Conservation (phyloP, 2,888 invertebrate genomes). For the Ochlodes sylvanus region DNA sequence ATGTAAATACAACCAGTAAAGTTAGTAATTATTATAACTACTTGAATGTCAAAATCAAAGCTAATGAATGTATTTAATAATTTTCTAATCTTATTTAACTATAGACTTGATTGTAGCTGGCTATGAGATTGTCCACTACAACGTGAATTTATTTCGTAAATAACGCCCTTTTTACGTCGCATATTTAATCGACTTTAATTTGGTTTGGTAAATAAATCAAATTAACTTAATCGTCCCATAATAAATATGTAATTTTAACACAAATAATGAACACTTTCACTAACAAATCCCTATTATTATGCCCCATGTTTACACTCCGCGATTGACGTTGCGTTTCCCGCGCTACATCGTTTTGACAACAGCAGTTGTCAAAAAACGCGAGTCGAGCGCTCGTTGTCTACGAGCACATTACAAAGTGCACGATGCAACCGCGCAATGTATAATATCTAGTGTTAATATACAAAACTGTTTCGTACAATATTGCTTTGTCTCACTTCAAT, state of each 20-base stretch:
- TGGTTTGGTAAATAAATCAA: too few relatives aligned
- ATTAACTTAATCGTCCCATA: neutral
- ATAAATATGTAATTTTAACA: constrained; percentile 13
- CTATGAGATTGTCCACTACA: too few relatives aligned
- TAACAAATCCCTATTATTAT: constrained; percentile 24
- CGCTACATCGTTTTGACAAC: neutral
- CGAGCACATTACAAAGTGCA: neutral
- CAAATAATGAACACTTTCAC: constrained; percentile 17
- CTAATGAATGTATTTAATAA: too few relatives aligned
- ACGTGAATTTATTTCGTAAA: too few relatives aligned
- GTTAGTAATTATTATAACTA: too few relatives aligned
- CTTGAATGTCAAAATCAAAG: too few relatives aligned
- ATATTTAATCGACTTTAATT: too few relatives aligned
- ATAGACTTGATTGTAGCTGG: too few relatives aligned
- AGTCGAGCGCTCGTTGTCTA: too few relatives aligned
- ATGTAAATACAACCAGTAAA: too few relatives aligned
- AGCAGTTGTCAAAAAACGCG: neutral
- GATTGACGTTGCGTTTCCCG: neutral
- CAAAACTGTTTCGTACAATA: constrained; percentile 3
- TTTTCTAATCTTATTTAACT: too few relatives aligned
- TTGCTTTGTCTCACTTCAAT: constrained; percentile 22
- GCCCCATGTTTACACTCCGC: neutral
- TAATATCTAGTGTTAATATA: constrained; percentile 11
- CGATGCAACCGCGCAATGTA: neutral
- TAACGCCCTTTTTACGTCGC: too few relatives aligned